Evolutionary conservation across 2,888 invertebrate genomes (phyloP), one percentile per base, ranked within the genome.

Genomic region (Suillia variegata): DNA sequence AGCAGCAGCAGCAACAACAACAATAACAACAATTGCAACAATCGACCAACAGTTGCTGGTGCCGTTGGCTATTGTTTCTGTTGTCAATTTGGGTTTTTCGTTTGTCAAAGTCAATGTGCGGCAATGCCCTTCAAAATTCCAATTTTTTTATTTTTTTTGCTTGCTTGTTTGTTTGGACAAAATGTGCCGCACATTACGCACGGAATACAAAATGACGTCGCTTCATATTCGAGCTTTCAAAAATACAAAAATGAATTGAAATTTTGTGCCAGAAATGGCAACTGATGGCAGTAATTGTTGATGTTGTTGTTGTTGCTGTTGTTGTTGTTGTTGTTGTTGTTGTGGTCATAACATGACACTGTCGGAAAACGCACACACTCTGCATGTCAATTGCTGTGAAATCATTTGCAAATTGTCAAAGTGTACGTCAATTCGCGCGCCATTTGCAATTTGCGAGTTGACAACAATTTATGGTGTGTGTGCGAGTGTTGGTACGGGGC

Each of bases 101-200:
- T n/a, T n/a, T n/a, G n/a, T 38, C 53, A 53, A 53, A 53, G 53
- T 53, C 53, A 53, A 53, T 53, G 53, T 20, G 34, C 53, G 34
- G 18, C 15, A 10, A 13, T 53, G 53, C 53, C 53, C 53, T 53
- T 53, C 53, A 38, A 17, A 15, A 2, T n/a, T n/a, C n/a, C n/a
- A n/a, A n/a, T n/a, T n/a, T n/a, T n/a, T n/a, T n/a, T n/a, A n/a
- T n/a, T n/a, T n/a, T n/a, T n/a, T n/a, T n/a, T n/a, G n/a, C n/a
- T n/a, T n/a, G n/a, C n/a, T 5, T 26, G 26, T 26, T 26, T 26
- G 5, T 26, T 26, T 13, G 38, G 38, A 10, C 31, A 31, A 31
- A 31, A 31, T 31, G 31, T 8, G 38, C 12, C 38, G 15, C 38
- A 38, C 10, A n/a, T 12, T 6, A 12, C 31, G 12, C 12, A 31